A percentile compares a stretch with the other conserved stretches of the same genome.
phyloP scores from a whole-genome alignment of 2,113 vertebrate species.

The Gallinago jamesoni region DNA sequence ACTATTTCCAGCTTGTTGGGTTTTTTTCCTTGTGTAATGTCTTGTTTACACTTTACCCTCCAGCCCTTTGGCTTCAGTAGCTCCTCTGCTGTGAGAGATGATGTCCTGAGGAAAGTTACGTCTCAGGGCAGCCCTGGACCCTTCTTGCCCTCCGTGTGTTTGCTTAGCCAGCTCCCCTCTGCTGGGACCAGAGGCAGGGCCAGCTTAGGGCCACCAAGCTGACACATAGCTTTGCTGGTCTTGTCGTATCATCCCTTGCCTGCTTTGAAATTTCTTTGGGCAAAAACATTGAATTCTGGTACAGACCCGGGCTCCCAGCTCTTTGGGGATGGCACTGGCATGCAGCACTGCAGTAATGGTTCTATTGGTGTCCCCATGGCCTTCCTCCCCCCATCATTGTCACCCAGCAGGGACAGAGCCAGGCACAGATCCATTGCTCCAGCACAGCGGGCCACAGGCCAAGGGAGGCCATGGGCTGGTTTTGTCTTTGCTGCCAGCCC shows the following conservation, averaged over 20 bases:
- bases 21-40: neutral
- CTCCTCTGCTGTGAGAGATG: neutral
- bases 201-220: neutral
- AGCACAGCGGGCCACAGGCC: neutral
- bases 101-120: neutral
- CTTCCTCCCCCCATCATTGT: rapidly evolving
- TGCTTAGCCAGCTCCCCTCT: neutral
- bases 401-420: neutral
- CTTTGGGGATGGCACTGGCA: neutral
- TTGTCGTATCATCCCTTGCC: neutral
- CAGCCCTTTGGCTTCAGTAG: neutral
- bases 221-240: neutral
- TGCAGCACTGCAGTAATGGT: neutral
- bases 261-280: neutral
- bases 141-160: neutral
- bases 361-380: rapidly evolving
- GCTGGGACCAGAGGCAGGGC: neutral
- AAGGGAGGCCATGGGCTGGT: neutral
- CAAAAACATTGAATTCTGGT: neutral
- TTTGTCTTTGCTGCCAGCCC: neutral
- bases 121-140: neutral
- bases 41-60: neutral
- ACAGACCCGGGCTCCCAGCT: rapidly evolving
- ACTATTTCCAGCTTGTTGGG: neutral
- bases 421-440: neutral